phyloP scores from a whole-genome alignment of 2,113 vertebrate genomes.

The Nannobrachium achirus region DNA sequence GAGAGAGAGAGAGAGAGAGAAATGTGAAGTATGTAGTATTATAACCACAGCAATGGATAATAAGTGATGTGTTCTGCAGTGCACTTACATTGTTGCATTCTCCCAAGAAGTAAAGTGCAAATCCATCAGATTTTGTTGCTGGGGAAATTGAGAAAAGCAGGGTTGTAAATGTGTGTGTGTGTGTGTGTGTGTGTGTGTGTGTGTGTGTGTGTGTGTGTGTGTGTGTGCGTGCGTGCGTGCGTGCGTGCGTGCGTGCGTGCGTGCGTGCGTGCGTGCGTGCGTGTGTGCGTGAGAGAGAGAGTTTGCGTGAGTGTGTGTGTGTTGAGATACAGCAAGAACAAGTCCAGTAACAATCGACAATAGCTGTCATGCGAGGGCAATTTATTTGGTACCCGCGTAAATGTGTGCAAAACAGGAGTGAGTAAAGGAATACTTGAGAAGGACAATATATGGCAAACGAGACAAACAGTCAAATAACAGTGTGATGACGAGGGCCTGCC shows the following conservation, averaged over 20 bases:
- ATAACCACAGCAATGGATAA: background rate
- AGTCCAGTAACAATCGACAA: background rate
- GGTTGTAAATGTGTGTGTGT: background rate
- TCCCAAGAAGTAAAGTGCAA: slow-evolving; percentile 99
- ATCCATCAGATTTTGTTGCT: slow-evolving; percentile 98
- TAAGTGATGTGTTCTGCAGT: background rate
- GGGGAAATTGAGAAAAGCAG: slow-evolving; percentile 67
- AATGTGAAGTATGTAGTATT: background rate
- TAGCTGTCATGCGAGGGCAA: background rate
- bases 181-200: background rate
- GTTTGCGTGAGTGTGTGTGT: no score
- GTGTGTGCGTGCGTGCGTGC: background rate
- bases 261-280: background rate
- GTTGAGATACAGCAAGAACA: no score
- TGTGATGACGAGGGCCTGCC: slow-evolving; percentile 49
- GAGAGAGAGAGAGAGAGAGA: slow-evolving; percentile 2
- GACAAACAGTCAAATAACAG: slow-evolving; percentile 11
- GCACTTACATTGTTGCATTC: slow-evolving; percentile 99
- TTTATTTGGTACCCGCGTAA: background rate
- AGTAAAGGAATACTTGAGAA: slow-evolving; percentile 4
- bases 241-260: background rate
- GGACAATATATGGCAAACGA: slow-evolving; percentile 18
- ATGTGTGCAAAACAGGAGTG: slow-evolving; percentile 6
- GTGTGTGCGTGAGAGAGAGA: background rate
- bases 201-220: background rate